A percentile compares a stretch with the other conserved stretches of the same genome.
These are phyloP conservation scores for Zaprionus camerounensis DNA, from an alignment of 1,140 invertebrate genomes.

Conservation along the genomic window DNA sequence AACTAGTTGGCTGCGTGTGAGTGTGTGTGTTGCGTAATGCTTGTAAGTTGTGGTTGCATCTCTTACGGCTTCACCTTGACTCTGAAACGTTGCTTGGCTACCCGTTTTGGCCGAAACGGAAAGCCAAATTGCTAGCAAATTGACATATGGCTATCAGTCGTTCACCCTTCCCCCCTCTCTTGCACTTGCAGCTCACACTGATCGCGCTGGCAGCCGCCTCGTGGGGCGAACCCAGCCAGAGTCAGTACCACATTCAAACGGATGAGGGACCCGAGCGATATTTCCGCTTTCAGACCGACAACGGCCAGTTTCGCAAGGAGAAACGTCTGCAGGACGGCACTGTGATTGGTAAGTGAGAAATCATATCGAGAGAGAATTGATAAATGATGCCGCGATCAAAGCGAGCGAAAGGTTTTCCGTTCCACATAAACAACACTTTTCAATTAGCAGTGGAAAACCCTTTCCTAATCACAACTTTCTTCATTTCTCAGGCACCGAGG, in stretches of 20 bases:
- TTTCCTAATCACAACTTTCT: background rate
- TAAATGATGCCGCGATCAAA: background rate
- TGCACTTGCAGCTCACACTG: conserved; percentile 67
- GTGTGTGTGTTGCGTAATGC: conserved; percentile 53
- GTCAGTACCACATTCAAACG: conserved; percentile 95
- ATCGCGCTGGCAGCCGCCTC: conserved; percentile 55
- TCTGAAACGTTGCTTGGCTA: conserved; percentile 57
- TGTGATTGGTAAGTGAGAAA: conserved; percentile 87
- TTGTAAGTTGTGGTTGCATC: conserved; percentile 50
- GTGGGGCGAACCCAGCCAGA: conserved; percentile 65
- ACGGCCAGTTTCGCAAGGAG: conserved; percentile 94
- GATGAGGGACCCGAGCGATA: conserved; percentile 94
- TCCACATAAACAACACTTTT: background rate
- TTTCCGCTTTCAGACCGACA: conserved; percentile 94
- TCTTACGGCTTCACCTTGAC: conserved; percentile 69
- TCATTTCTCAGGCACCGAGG: conserved; percentile 87
- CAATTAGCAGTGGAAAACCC: background rate
- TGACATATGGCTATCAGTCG: conserved; percentile 31
- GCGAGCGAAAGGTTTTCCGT: background rate
- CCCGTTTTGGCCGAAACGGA: conserved; percentile 38
- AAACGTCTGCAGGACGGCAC: conserved; percentile 92
- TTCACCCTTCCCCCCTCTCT: conserved; percentile 10
- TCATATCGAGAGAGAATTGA: background rate
- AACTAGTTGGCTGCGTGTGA: conserved; percentile 28
- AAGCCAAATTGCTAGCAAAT: conserved; percentile 38